Percentiles rank a stretch among this genome's conserved stretches.
phyloP scores from a whole-genome alignment of 2,113 vertebrate genomes.

The Amblyornis subalaris region DNA sequence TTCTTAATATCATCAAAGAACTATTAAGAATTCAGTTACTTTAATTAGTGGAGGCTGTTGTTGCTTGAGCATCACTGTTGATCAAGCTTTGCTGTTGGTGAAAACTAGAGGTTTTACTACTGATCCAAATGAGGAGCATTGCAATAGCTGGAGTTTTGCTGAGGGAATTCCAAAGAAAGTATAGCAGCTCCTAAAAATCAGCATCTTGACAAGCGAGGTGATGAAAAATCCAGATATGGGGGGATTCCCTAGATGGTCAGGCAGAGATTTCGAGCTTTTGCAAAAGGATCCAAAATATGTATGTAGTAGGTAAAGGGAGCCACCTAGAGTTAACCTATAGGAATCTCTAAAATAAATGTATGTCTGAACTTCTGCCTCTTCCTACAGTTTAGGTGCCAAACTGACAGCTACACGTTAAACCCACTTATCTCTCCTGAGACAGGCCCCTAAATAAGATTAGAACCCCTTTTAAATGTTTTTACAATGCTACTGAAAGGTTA shows the following conservation, averaged over 20 bases:
- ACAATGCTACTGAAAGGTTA: not conserved
- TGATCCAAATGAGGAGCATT: not conserved
- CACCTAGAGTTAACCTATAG: slow-evolving; percentile 46
- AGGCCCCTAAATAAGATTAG: not conserved
- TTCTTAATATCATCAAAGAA: not conserved
- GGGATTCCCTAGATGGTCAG: not conserved
- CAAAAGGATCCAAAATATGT: not conserved
- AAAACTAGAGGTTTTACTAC: not conserved
- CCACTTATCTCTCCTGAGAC: not conserved
- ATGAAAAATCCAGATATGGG: not conserved
- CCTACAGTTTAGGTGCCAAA: not conserved
- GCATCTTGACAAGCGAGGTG: not conserved
- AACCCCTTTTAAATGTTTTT: not conserved
- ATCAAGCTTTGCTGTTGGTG: not conserved
- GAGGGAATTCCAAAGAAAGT: not conserved
- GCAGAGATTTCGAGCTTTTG: not conserved
- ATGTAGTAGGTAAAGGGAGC: slow-evolving; percentile 18
- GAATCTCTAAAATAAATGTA: not conserved
- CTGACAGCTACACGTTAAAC: not conserved
- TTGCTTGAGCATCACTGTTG: not conserved
- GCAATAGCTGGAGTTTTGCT: not conserved
- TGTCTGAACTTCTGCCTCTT: not conserved
- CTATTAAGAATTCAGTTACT: not conserved
- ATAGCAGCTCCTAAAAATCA: not conserved
- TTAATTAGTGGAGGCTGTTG: not conserved